Conservation (phyloP, 2,888 invertebrate species). For the Meta bourneti region DNA sequence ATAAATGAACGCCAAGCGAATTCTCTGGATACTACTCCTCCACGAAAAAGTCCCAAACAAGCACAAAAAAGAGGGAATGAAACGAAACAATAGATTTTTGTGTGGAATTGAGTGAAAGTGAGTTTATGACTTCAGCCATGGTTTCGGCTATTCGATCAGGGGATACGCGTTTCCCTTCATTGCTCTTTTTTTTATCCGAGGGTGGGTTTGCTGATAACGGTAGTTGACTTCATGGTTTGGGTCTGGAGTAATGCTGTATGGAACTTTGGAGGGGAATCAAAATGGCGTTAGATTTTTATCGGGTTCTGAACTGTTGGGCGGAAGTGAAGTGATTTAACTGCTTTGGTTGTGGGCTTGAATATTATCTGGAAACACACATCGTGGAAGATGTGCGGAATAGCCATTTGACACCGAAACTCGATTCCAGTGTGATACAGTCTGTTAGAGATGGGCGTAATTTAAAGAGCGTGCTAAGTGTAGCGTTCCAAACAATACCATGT, state of each 20-base stretch:
- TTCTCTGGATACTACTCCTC: constrained; percentile 38
- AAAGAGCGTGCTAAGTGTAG: too few species aligned
- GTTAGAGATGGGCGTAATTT: too few species aligned
- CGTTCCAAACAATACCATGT: too few species aligned
- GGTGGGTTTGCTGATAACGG: constrained; percentile 39
- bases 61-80: constrained; percentile 25
- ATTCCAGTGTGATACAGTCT: too few species aligned
- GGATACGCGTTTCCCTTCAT: constrained; percentile 43
- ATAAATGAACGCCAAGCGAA: constrained; percentile 57
- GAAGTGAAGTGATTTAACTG: constrained; percentile 3
- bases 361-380: not conserved
- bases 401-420: too few species aligned
- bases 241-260: not conserved
- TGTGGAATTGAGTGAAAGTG: constrained; percentile 7
- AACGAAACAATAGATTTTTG: constrained; percentile 13
- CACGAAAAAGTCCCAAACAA: constrained; percentile 24
- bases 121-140: constrained; percentile 42
- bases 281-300: constrained; percentile 18
- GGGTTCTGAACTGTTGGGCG: not conserved
- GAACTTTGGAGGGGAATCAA: constrained; percentile 7
- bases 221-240: constrained; percentile 23
- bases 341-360: not conserved
- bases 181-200: constrained; percentile 1
- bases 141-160: constrained; percentile 58
- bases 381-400: not conserved